Evolutionary conservation across 2,113 vertebrate genomes (phyloP), one percentile per base, ranked within the genome.

Genomic region (Onychorhynchus coronatus): DNA sequence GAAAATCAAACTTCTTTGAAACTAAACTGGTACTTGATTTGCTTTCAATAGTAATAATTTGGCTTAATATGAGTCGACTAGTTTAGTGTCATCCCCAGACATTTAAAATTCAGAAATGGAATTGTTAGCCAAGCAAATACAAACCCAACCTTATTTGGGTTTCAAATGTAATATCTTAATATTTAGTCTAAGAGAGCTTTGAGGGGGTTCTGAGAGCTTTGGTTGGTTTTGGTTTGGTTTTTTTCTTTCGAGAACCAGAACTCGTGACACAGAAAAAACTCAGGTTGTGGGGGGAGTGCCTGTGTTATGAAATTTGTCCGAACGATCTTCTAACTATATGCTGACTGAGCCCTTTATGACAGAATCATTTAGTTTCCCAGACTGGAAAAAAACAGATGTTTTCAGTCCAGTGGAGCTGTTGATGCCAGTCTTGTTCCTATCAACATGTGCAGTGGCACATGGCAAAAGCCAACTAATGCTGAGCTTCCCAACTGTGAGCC

Each of bases 261-360:
- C 71, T 74, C 71, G 6, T 78, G 73, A 23, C 21, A 35, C 53
- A 41, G 52, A 62, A 53, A 73, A 70, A 16, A n/a, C 20, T 11
- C 2, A 0, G 1, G 12, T 14, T 92, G n/a, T 3, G 42, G 11
- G 8, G 5, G 7, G 5, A 44, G 25, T 42, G 58, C 37, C 31
- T 77, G 24, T 65, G 39, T 77, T 77, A 74, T 0, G 21, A 59
- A 78, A 58, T 37, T 56, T 46, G 42, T 74, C 30, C 33, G 35
- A 17, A 25, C 2, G 4, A 27, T 63, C 13, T 22, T 49, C 22
- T 82, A 61, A 27, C 61, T 62, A 5, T 30, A 17, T 74, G 58
- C 52, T 82, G 65, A 42, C 72, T 73, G 44, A 65, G 35, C 71
- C 13, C 61, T 63, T 63, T 41, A 8, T 20, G 39, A 14, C 30